Base-by-base conservation (phyloP, 2,113 vertebrate species). In the Antechinus flavipes region DNA sequence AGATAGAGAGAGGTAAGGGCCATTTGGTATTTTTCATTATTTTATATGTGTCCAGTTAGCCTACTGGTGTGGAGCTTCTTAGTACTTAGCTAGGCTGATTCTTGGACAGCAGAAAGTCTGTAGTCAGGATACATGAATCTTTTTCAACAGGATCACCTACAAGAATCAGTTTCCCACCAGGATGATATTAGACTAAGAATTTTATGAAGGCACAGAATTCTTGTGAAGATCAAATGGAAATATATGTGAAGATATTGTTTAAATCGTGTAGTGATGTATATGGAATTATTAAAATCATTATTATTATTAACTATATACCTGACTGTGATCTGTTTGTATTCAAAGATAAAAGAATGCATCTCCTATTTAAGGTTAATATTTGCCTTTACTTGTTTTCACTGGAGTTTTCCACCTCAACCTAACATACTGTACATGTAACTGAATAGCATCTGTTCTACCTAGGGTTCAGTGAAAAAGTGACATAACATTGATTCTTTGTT, bases 301-400 rank as follows among this genome's bases (percentile, higher is more conserved):
- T 54, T 54, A 55, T 84, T 84, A 84, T 84, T 84, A 76, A 22
- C 6, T 27, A 30, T 12, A 11, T 90, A 50, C 12, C 25, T 90
- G 46, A 26, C 90, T 49, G 54, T 95, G 96, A 93, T 84, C 91
- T 94, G 47, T 8, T 49, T 61, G 6, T 52, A 90, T 94, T 97
- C 25, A 25, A 26, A 90, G 90, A 50, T 49, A 90, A 49, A 47
- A 52, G 26, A 52, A 90, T 50, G 27, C 7, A 90, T 16, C 49
- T 90, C 3, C 49, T 90, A 52, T 47, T 23, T 90, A 49, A 90
- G 47, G 26, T 84, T 93, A 94, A 90, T 47, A 95, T 89, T 42
- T 42, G 26, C 23, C 76, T 55, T 30, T 93, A 93, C 95, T 89
- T 42, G 47, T 96, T 93, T 95, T 90, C 91, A 56, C 50, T 90